Evolutionary conservation across 92 coral and sea anemone genomes (phyloP).

Genomic region (Phenganax subtilis): DNA sequence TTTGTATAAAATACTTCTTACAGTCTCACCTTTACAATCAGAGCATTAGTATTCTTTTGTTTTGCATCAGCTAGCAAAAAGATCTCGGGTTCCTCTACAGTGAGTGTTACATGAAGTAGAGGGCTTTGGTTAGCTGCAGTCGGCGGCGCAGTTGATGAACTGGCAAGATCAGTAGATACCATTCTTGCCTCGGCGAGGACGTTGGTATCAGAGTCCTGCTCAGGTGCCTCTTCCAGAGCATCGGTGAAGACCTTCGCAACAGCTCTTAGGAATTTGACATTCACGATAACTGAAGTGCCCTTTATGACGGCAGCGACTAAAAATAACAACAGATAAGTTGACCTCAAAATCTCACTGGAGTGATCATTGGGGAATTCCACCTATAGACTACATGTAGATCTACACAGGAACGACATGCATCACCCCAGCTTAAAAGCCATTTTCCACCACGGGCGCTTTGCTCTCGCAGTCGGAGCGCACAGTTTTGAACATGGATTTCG

Average conservation of each 20-base stretch:
- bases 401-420: too few relatives aligned
- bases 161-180: slow-evolving; percentile 6
- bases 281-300: slow-evolving; percentile 62
- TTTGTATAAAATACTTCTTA: background rate
- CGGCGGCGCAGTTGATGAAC: slow-evolving; percentile 36
- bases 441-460: too few relatives aligned
- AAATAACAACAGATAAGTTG: background rate
- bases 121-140: slow-evolving; percentile 58
- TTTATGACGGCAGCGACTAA: slow-evolving; percentile 61
- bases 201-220: slow-evolving; percentile 21
- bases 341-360: too few relatives aligned
- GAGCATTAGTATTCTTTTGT: slow-evolving; percentile 77
- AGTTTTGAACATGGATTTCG: too few relatives aligned
- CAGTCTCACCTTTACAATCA: slow-evolving; percentile 68
- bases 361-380: too few relatives aligned
- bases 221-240: slow-evolving; percentile 60
- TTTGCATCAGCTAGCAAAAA: slow-evolving; percentile 89
- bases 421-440: too few relatives aligned
- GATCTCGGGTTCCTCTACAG: slow-evolving; percentile 81
- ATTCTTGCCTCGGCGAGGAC: slow-evolving; percentile 15
- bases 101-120: slow-evolving; percentile 55
- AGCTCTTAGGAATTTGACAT: slow-evolving; percentile 73
- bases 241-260: slow-evolving; percentile 73
- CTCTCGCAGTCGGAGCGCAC: too few relatives aligned
- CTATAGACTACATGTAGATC: too few relatives aligned